Conservation (phyloP, 2,113 vertebrate species). For the Dolichallabes microphthalmus region DNA sequence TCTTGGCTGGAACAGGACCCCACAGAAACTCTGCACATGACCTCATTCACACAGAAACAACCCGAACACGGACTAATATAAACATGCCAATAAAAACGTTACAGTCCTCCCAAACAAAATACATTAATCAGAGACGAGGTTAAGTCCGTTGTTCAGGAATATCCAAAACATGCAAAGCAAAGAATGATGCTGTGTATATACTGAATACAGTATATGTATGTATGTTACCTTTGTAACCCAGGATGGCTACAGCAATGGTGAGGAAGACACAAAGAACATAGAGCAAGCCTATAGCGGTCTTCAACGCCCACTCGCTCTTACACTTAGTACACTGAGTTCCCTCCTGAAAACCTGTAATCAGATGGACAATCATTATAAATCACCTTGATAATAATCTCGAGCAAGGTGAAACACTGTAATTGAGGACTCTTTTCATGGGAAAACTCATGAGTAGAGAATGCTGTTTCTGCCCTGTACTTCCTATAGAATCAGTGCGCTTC, state of each 20-base stretch:
- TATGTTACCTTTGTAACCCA: slow-evolving; percentile 92
- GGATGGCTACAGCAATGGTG: slow-evolving; percentile 89
- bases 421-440: not conserved
- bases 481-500: not conserved
- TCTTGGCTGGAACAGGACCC: slow-evolving; percentile 50
- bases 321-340: slow-evolving; percentile 93
- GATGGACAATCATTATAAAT: not conserved
- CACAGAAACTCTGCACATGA: slow-evolving; percentile 43
- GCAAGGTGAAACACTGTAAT: not conserved
- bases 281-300: slow-evolving; percentile 88
- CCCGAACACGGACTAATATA: slow-evolving; percentile 7
- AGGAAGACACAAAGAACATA: slow-evolving; percentile 90
- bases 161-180: not conserved
- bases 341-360: slow-evolving; percentile 88
- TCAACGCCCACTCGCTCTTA: slow-evolving; percentile 94
- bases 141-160: slow-evolving; percentile 2
- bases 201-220: not conserved
- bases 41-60: slow-evolving; percentile 13
- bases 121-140: not conserved
- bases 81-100: slow-evolving; percentile 30
- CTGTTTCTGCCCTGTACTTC: not conserved
- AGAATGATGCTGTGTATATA: not conserved
- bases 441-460: not conserved
- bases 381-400: not conserved
- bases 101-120: slow-evolving; percentile 2